Conservation (phyloP, 2,797 vertebrate genomes). For the Macroramphosus scolopax region DNA sequence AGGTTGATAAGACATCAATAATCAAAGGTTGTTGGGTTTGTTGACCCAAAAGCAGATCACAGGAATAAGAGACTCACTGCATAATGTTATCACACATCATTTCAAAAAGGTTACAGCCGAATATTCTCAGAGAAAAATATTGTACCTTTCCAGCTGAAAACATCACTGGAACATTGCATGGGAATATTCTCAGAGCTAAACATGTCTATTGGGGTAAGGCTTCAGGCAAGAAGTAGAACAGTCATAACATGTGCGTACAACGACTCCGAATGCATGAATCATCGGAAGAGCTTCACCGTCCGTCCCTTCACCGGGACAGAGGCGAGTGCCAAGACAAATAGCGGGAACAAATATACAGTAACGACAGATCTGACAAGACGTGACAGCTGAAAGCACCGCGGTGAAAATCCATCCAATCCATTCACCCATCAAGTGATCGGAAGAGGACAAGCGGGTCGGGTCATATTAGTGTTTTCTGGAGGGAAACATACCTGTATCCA, state of each 20-base stretch:
- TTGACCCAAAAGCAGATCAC: too few species aligned
- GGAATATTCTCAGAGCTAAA: too few species aligned
- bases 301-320: conserved; percentile 5
- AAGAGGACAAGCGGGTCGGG: conserved; percentile 46
- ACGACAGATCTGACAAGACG: conserved; percentile 57
- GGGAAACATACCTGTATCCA: conserved; percentile 85
- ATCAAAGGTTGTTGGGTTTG: too few species aligned
- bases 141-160: too few species aligned
- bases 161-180: too few species aligned
- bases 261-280: conserved; percentile 54
- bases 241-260: conserved; percentile 54
- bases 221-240: conserved; percentile 46
- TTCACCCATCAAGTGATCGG: conserved; percentile 55
- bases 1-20: too few species aligned
- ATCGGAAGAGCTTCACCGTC: conserved; percentile 45
- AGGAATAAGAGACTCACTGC: too few species aligned
- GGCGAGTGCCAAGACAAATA: conserved; percentile 24
- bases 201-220: conserved; percentile 21
- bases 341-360: conserved; percentile 35
- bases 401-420: conserved; percentile 59
- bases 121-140: too few species aligned
- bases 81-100: too few species aligned
- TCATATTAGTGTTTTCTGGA: conserved; percentile 47
- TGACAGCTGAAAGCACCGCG: conserved; percentile 56
- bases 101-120: too few species aligned